Evolutionary conservation across 2,888 invertebrate species (phyloP).

Genomic region (Epinotia brunnichana): DNA sequence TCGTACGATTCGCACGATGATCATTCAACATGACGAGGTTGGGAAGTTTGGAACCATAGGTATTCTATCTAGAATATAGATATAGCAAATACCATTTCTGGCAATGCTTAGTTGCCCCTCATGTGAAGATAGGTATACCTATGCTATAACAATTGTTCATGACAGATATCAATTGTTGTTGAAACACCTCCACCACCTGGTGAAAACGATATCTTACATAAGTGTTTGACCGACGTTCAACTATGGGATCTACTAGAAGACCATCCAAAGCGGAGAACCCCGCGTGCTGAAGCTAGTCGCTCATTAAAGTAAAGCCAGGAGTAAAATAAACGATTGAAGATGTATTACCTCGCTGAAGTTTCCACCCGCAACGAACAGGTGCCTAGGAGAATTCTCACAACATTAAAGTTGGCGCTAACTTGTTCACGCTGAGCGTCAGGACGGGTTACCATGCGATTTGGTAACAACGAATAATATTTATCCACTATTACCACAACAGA

Average conservation of each 20-base stretch:
- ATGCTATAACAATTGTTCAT: too few species aligned
- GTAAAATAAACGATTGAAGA: conserved; percentile 34
- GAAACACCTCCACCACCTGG: too few species aligned
- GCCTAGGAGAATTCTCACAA: conserved; percentile 33
- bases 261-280: not conserved
- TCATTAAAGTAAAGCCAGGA: conserved; percentile 20
- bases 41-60: not conserved
- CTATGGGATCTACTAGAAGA: not conserved
- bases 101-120: too few species aligned
- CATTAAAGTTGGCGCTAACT: conserved; percentile 36
- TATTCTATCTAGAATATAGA: not conserved
- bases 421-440: conserved; percentile 13
- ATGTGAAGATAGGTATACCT: too few species aligned
- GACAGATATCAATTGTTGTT: too few species aligned
- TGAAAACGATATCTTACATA: not conserved
- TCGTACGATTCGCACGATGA: not conserved
- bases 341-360: conserved; percentile 34
- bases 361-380: conserved; percentile 30
- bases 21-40: conserved; percentile 15
- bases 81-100: too few species aligned
- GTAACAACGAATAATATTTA: not conserved
- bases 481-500: not conserved
- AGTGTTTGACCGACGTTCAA: not conserved
- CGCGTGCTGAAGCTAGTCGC: not conserved
- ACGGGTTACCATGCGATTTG: conserved; percentile 23